A percentile compares a stretch with the other conserved stretches of the same genome.
phyloP scores from a whole-genome alignment of 2,888 invertebrate species.

The Neoaliturus tenellus region DNA sequence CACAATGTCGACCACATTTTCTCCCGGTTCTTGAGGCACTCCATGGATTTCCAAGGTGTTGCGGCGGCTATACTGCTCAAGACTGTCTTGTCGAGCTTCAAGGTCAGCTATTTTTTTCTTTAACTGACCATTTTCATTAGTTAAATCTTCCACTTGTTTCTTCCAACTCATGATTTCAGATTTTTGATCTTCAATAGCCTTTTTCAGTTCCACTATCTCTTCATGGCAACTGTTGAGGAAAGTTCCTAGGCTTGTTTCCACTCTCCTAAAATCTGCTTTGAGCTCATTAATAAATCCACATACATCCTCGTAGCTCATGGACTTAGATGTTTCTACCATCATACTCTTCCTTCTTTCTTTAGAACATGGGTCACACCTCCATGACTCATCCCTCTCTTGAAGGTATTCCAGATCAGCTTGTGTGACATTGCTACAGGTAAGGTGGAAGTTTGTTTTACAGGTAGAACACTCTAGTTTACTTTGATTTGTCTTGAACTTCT shows the following conservation, averaged over 20 bases:
- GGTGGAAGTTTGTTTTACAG: not conserved
- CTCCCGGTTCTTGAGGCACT: not conserved
- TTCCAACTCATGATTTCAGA: not conserved
- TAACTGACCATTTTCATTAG: not conserved
- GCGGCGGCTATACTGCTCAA: not conserved
- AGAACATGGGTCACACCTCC: not conserved
- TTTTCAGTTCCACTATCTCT: not conserved
- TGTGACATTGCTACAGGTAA: not conserved
- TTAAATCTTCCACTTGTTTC: not conserved
- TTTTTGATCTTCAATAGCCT: not conserved
- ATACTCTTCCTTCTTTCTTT: not conserved
- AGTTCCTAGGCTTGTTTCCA: not conserved
- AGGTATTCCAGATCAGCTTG: not conserved
- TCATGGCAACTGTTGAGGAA: not conserved
- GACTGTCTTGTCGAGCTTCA: not conserved
- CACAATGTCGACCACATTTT: not conserved
- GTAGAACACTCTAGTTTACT: not conserved
- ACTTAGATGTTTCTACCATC: not conserved
- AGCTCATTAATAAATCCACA: not conserved
- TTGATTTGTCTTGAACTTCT: not conserved
- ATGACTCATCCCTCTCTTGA: not conserved
- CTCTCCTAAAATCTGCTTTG: not conserved
- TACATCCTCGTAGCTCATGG: not conserved
- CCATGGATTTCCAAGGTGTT: slow-evolving; percentile 31
- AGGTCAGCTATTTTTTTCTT: not conserved